Conservation (phyloP, 2,888 invertebrate genomes). For the Poecilus cupreus region DNA sequence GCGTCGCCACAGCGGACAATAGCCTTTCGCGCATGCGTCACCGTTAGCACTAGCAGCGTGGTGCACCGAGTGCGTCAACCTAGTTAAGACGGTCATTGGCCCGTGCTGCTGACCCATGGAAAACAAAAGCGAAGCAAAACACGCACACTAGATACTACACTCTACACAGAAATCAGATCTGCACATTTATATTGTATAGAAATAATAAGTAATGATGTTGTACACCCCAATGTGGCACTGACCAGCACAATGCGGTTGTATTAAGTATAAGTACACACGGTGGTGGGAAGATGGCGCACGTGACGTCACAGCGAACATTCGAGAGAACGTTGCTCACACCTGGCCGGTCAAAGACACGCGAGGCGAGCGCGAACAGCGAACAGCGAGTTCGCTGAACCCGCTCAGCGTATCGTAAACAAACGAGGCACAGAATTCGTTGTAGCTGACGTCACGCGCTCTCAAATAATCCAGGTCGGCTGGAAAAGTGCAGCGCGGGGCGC, state of each 20-base stretch:
- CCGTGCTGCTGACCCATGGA: constrained; percentile 56
- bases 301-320: constrained; percentile 55
- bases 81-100: constrained; percentile 59
- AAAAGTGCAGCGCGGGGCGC: constrained; percentile 53
- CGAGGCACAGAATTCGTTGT: constrained; percentile 51
- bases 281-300: constrained; percentile 18
- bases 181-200: too few relatives aligned
- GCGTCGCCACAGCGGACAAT: constrained; percentile 47
- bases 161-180: background rate
- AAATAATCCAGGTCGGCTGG: constrained; percentile 57
- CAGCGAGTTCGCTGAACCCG: constrained; percentile 48
- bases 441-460: constrained; percentile 56
- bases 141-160: constrained; percentile 30
- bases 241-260: background rate
- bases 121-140: constrained; percentile 59
- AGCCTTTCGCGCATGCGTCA: constrained; percentile 57
- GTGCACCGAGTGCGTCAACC: constrained; percentile 58
- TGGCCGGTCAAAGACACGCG: constrained; percentile 52
- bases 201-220: too few relatives aligned
- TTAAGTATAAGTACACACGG: background rate
- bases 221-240: constrained; percentile 2
- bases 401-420: constrained; percentile 53
- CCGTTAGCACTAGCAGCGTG: constrained; percentile 37
- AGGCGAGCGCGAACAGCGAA: constrained; percentile 33
- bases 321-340: constrained; percentile 10